phyloP scores from a whole-genome alignment of 2,888 invertebrate species.

The Phaonia tiefii region DNA sequence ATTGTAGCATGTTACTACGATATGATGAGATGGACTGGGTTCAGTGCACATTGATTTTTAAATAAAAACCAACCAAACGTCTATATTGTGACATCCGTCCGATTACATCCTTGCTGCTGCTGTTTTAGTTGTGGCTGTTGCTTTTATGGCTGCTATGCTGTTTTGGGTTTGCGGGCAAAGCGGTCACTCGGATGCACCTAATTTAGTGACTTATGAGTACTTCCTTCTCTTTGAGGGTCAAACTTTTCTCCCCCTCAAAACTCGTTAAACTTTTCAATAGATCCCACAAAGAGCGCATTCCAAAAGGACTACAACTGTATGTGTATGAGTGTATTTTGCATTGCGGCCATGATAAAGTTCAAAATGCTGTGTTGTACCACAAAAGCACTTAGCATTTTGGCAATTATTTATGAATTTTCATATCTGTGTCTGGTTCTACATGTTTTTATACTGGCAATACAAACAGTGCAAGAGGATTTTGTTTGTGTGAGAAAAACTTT shows the following conservation, averaged over 20 bases:
- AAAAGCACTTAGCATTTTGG: conserved; percentile 64
- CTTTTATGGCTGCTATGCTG: conserved; percentile 22
- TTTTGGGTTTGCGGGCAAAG: conserved; percentile 47
- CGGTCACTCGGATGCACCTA: conserved; percentile 63
- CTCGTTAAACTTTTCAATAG: too few species aligned
- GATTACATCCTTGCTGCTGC: conserved; percentile 8
- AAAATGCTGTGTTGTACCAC: conserved; percentile 43
- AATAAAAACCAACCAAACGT: conserved; percentile 61
- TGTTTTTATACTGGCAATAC: too few species aligned
- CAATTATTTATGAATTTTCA: conserved; percentile 62
- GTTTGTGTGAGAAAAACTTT: too few species aligned
- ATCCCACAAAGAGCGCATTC: too few species aligned
- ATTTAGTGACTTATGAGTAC: conserved; percentile 63
- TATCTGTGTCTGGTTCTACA: conserved; percentile 46
- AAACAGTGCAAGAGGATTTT: too few species aligned
- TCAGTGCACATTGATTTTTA: not conserved
- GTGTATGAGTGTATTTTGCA: too few species aligned
- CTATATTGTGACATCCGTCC: conserved; percentile 54
- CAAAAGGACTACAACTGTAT: too few species aligned
- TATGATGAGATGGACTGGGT: not conserved
- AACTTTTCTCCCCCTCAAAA: not conserved
- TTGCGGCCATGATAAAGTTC: too few species aligned
- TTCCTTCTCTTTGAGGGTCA: conserved; percentile 53
- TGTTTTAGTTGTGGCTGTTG: conserved; percentile 37
- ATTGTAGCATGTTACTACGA: conserved; percentile 26